Percentiles rank a stretch among this genome's conserved stretches.
Conservation (phyloP, 2,113 vertebrate genomes). For the Martes martes region DNA sequence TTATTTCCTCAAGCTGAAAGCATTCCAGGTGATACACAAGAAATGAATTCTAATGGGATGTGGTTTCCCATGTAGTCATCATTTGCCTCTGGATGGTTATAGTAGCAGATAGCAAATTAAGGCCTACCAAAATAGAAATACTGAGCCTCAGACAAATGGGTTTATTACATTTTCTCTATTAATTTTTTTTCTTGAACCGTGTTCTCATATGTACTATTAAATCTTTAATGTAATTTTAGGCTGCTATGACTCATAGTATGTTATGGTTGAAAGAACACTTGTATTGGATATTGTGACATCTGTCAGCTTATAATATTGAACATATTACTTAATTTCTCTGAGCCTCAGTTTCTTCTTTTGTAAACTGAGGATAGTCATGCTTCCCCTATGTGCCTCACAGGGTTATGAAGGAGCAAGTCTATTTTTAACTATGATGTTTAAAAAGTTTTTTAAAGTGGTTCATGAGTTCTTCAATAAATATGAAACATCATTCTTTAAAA, state of each 20-base stretch:
- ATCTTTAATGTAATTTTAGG: background rate
- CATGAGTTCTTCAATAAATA: background rate
- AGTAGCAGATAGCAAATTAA: background rate
- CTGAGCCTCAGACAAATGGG: background rate
- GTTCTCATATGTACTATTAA: background rate
- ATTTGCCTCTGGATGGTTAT: background rate
- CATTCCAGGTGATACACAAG: background rate
- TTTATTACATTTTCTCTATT: background rate
- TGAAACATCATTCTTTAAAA: background rate
- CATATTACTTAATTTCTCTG: background rate
- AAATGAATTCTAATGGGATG: background rate
- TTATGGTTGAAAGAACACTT: background rate
- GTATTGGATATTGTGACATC: background rate
- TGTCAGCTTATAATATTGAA: background rate
- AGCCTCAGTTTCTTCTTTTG: background rate
- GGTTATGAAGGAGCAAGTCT: background rate
- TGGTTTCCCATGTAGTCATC: background rate
- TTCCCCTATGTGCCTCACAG: background rate
- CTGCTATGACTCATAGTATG: background rate
- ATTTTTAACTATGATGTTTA: background rate
- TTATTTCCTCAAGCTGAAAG: background rate
- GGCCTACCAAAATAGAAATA: background rate
- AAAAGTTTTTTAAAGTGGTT: background rate
- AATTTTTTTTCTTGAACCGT: background rate
- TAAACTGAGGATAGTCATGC: background rate